Conservation (phyloP, 2,888 invertebrate genomes). For the Coremacera marginata region DNA sequence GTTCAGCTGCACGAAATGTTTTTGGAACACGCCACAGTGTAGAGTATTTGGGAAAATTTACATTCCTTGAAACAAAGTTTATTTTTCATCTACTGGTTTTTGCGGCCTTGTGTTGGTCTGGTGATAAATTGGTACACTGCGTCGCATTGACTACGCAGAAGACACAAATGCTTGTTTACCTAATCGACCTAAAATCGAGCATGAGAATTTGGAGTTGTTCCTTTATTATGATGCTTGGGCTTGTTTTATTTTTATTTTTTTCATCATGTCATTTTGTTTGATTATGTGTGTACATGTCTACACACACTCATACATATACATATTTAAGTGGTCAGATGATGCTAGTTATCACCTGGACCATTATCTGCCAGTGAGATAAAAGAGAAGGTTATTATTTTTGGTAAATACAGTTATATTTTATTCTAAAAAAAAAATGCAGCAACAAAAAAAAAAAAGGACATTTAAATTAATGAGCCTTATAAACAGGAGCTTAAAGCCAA, state of each 20-base stretch:
- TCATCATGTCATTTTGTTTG: constrained; percentile 20
- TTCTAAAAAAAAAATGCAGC: background rate
- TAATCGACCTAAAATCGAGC: background rate
- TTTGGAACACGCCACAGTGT: background rate
- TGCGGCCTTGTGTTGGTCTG: background rate
- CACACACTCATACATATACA: constrained; percentile 22
- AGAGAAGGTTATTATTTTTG: background rate
- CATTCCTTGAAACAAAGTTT: background rate
- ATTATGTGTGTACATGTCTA: background rate
- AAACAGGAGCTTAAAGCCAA: constrained; percentile 18
- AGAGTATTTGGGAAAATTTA: background rate
- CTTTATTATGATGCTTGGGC: no score
- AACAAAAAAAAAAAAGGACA: background rate
- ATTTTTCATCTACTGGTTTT: background rate
- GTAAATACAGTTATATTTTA: constrained; percentile 1
- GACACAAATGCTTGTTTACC: background rate
- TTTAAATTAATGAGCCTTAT: constrained; percentile 20
- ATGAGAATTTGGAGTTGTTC: background rate
- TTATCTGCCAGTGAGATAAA: background rate
- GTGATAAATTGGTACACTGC: background rate
- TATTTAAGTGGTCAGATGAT: background rate
- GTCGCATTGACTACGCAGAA: background rate
- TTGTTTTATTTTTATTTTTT: constrained; percentile 26
- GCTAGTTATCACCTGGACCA: no score
- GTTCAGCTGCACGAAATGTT: background rate